Percentiles rank a stretch among this genome's conserved stretches.
Conservation (phyloP, 2,113 vertebrate genomes). For the Charina bottae region DNA sequence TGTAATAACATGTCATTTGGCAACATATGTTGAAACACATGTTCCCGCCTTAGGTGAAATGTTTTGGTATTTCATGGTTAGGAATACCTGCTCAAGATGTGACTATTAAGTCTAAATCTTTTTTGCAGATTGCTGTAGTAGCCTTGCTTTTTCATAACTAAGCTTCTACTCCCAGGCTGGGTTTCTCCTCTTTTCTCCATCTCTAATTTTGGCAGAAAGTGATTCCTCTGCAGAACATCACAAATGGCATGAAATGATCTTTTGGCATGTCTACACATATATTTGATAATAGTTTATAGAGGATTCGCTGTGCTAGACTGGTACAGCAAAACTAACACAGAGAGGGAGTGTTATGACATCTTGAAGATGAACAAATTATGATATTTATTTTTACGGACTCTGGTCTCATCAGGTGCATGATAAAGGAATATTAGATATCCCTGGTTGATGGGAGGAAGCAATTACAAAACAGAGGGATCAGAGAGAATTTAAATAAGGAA, state of each 20-base stretch:
- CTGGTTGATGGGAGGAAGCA: background rate
- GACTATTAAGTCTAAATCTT: background rate
- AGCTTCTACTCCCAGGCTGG: background rate
- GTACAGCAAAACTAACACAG: background rate
- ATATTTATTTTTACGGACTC: background rate
- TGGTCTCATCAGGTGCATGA: background rate
- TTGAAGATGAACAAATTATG: background rate
- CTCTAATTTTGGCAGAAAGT: background rate
- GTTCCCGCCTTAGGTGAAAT: background rate
- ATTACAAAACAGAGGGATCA: background rate
- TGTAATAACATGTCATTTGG: background rate
- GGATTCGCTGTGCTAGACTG: background rate
- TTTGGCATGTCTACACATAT: background rate
- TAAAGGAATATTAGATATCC: background rate
- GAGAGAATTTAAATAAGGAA: background rate
- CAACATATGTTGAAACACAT: background rate
- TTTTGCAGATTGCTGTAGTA: background rate
- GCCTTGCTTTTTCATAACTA: background rate
- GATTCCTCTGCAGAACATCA: background rate
- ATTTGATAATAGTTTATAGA: background rate
- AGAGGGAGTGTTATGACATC: background rate
- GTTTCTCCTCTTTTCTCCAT: background rate
- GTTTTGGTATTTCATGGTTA: background rate
- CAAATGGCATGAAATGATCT: background rate
- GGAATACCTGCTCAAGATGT: background rate